phyloP scores from a whole-genome alignment of 2,888 invertebrate genomes.

The Chorisops tibialis region DNA sequence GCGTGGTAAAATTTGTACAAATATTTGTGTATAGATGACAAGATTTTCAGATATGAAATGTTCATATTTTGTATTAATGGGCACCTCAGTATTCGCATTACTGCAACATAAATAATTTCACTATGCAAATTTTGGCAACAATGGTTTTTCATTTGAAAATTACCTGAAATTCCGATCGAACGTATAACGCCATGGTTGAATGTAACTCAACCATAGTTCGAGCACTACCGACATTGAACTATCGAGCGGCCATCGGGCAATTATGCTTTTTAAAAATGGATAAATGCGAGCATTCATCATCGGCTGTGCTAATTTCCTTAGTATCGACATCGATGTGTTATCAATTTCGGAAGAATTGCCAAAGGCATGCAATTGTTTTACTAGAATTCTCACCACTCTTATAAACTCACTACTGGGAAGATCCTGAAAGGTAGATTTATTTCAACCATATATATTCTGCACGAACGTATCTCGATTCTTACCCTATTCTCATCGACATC shows the following conservation, averaged over 20 bases:
- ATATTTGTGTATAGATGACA: conserved; percentile 80
- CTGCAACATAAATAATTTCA: neutral
- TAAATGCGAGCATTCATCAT: conserved; percentile 81
- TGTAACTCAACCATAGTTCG: conserved; percentile 91
- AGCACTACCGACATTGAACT: conserved; percentile 85
- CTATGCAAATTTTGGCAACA: too few relatives aligned
- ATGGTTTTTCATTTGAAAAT: too few relatives aligned
- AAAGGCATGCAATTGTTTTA: conserved; percentile 90
- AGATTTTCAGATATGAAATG: conserved; percentile 86
- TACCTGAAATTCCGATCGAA: conserved; percentile 53
- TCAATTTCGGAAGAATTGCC: conserved; percentile 67
- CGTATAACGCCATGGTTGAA: conserved; percentile 93
- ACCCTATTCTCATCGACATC: conserved; percentile 47
- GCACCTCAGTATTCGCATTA: conserved; percentile 39
- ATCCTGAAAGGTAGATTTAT: conserved; percentile 39
- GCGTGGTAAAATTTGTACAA: conserved; percentile 76
- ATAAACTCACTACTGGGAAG: conserved; percentile 73
- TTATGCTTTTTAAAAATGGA: conserved; percentile 77
- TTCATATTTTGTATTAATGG: conserved; percentile 54
- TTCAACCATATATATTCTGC: too few relatives aligned
- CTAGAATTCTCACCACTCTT: conserved; percentile 74
- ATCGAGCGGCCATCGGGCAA: conserved; percentile 90
- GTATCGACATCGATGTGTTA: too few relatives aligned
- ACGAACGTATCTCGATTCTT: too few relatives aligned
- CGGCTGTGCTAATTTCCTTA: too few relatives aligned